Evolutionary conservation across 2,888 invertebrate species (phyloP), one percentile per base, ranked within the genome.

Genomic region (Pyrrhosoma nymphula): DNA sequence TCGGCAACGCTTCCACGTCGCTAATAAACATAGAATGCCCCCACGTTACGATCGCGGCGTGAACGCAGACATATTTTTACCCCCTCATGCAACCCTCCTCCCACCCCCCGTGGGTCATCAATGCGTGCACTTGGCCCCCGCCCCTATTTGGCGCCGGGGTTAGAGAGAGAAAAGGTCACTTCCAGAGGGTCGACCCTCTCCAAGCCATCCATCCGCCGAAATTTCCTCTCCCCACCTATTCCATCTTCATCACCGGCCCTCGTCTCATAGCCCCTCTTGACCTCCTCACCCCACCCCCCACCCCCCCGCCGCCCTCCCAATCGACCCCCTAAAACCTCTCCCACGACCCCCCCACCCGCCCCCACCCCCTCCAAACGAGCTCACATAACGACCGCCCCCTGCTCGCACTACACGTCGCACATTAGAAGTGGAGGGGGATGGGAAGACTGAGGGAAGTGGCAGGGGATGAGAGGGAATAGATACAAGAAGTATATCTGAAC

Each of bases 171-270:
- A 47, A 47, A 8, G 47, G 47, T 47, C 69, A 26, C 30, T 18
- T 60, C 82, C 26, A 35, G 12, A 35, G 35, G 30, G 0, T 82
- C 30, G 30, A 82, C 30, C 82, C 82, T 35, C 82, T 35, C 18
- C 30, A 35, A 35, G 82, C 18, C 82, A 18, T 35, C 82, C 35
- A 18, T 35, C 35, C 82, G 35, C 26, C 82, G 82, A 82, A 35
- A 35, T 82, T 82, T 82, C 35, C 82, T 69, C 82, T 69, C 18
- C 82, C n/a, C 69, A 35, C 82, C 82, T 35, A 82, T 82, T 82
- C 82, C 82, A 82, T 82, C 82, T 82, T 82, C 82, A 82, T 82
- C 82, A 82, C 35, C 47, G 30, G 26, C 69, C 26, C 26, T 69
- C 69, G 26, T 69, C 69, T 69, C 69, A 47, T 47, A 2, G 26